phyloP scores from a whole-genome alignment of 2,888 invertebrate species.

The Ophion obscuratus region DNA sequence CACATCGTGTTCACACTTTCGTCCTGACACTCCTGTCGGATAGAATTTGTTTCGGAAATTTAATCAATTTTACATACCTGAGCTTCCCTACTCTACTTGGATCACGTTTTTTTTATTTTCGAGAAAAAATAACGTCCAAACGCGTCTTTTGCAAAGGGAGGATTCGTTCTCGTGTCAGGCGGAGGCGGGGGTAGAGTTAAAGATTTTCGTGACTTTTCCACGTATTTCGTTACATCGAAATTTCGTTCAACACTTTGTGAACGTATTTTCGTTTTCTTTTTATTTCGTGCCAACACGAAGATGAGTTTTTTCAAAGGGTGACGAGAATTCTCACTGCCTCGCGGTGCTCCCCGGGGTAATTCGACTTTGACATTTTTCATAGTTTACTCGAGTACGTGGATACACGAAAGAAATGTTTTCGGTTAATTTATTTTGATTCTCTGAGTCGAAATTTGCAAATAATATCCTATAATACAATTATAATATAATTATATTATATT shows the following conservation, averaged over 20 bases:
- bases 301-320: background rate
- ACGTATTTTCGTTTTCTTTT: background rate
- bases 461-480: too few species aligned
- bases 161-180: background rate
- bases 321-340: background rate
- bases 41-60: background rate
- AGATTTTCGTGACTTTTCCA: background rate
- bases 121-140: background rate
- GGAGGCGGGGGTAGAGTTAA: background rate
- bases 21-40: background rate
- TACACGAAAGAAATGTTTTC: background rate
- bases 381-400: background rate
- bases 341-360: background rate
- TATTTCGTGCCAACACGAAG: background rate
- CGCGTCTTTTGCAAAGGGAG: background rate
- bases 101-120: background rate
- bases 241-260: background rate
- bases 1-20: background rate
- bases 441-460: too few species aligned
- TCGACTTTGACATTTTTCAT: background rate
- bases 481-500: too few species aligned
- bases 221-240: background rate
- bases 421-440: background rate
- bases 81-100: background rate
- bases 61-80: background rate